phyloP scores from a whole-genome alignment of 2,888 invertebrate genomes.

The Melieria omissa region DNA sequence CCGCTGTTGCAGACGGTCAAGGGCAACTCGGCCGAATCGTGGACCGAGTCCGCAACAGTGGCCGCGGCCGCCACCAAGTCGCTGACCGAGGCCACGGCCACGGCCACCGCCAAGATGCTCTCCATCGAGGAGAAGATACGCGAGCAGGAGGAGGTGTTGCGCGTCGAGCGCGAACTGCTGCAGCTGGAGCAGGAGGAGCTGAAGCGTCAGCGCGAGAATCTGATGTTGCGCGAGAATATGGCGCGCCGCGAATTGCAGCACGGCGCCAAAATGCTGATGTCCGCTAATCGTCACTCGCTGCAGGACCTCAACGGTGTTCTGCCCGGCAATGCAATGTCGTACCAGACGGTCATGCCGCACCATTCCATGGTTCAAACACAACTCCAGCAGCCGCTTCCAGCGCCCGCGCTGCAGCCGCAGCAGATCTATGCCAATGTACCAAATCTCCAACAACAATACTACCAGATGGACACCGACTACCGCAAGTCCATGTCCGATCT shows the following conservation, averaged over 20 bases:
- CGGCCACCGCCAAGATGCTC: conserved; percentile 70
- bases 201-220: conserved; percentile 78
- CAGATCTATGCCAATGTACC: conserved; percentile 58
- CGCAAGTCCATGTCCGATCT: conserved; percentile 72
- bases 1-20: conserved; percentile 59
- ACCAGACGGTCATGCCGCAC: conserved; percentile 8
- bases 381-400: conserved; percentile 43
- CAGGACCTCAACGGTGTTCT: conserved; percentile 70
- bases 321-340: conserved; percentile 9
- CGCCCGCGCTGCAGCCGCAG: conserved; percentile 44
- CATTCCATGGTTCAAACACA: conserved; percentile 12
- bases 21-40: conserved; percentile 60
- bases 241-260: conserved; percentile 69
- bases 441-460: conserved; percentile 59
- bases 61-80: conserved; percentile 65
- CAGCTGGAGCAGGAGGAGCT: conserved; percentile 83
- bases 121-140: conserved; percentile 74
- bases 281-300: conserved; percentile 71
- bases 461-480: conserved; percentile 67
- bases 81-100: conserved; percentile 65
- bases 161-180: conserved; percentile 81
- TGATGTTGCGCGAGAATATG: conserved; percentile 74
- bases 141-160: conserved; percentile 79
- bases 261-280: conserved; percentile 66
- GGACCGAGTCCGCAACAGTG: conserved; percentile 61